Evolutionary conservation across 2,888 invertebrate species (phyloP), one percentile per base, ranked within the genome.

Genomic region (Saturnia pavonia): DNA sequence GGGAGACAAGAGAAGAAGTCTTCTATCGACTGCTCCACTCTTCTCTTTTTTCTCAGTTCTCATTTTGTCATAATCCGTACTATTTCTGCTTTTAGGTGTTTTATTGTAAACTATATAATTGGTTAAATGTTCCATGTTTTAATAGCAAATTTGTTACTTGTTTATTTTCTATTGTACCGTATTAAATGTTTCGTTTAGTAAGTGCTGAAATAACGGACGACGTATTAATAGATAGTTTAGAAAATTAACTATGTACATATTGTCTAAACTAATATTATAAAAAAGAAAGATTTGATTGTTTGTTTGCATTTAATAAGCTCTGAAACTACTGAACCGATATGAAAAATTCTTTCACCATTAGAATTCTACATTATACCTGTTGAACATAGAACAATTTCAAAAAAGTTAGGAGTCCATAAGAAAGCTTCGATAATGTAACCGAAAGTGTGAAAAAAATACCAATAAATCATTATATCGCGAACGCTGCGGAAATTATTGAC

Each of bases 21-120:
- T 86, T 73, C 85, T 91, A 70, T 93, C 91, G 8, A 84, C 74
- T 14, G 80, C 79, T 68, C 84, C 88, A 45, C 72, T 73, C 69
- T 78, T 79, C 48, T 86, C 87, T 71, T 83, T 85, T 76, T 87
- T 88, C 74, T 87, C 84, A 7, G 82, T 81, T 76, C 85, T 87
- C 68, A 90, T 83, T 0, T 86, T 76, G 8, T 89, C 90, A 74
- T 91, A 91, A 77, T 91, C 91, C 87, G 91, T 86, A 70, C 74
- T 80, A 63, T 87, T 83, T 7, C 82, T 85, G 27, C 83, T 83
- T 73, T 83, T 84, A n/a, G 93, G 93, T 4, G 88, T 91, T 81
- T 85, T 88, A 75, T 93, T 93, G 73, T 93, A 93, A 60, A 93
- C 87, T 72, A 93, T 74, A 72, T 82, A 93, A 69, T 88, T 90